Base-by-base conservation (phyloP, 2,888 invertebrate genomes). In the Miltochrista miniata region DNA sequence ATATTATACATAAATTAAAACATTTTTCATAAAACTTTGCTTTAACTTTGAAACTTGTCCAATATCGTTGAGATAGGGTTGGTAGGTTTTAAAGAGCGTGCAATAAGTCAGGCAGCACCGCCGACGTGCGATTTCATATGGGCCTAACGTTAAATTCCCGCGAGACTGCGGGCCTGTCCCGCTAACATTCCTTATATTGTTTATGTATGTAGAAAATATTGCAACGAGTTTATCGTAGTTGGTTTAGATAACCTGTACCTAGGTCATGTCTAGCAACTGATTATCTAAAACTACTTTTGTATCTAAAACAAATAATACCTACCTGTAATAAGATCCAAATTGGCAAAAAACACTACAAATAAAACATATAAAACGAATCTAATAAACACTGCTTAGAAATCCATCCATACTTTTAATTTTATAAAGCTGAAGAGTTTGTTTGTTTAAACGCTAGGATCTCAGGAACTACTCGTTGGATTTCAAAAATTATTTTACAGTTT, bases 121-220 rank as follows among this genome's bases (percentile, higher is more conserved):
- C 18, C 18, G 67, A 68, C 62, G 56, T 52, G 64, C 60, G 66
- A 64, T 72, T 71, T 72, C 76, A 77, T 76, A 74, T 69, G 70
- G 59, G 57, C 61, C 54, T 53, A 56, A 45, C 56, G 57, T 49
- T 47, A 54, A 57, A 64, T 64, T 64, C 66, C 58, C 58, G 9
- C 9, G 56, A 60, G 68, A 68, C 68, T 64, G 52, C 52, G 53
- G 51, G 36, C 10, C 15, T 7, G 4, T 35, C 54, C 45, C 51
- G 52, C 45, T 60, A 59, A 56, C 45, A 42, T 48, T 44, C 51
- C 8, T 9, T 10, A 35, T 37, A 30, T n/a, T 45, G 35, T 14
- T 24, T 37, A 13, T 37, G 8, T 45, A 30, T 14, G 14, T 30
- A 14, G 14, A 7, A 30, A 31, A 47, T 47, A 5, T 40, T 47